phyloP scores from a whole-genome alignment of 2,113 vertebrate species.

The Lagopus muta region DNA sequence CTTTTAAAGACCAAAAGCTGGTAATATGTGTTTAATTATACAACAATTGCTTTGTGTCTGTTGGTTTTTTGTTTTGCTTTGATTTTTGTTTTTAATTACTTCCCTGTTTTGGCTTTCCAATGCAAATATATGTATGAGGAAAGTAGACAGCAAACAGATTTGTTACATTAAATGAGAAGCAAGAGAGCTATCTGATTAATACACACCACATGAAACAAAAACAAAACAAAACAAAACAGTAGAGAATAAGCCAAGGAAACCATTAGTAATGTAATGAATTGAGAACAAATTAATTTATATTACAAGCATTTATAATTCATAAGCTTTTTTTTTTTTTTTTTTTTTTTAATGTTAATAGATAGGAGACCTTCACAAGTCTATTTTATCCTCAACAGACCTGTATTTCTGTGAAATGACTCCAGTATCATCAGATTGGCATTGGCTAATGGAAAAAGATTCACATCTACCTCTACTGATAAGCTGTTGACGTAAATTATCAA shows the following conservation, averaged over 20 bases:
- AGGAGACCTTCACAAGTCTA: not conserved
- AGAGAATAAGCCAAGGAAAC: not conserved
- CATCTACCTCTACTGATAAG: not conserved
- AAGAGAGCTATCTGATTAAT: not conserved
- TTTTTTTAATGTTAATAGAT: not conserved
- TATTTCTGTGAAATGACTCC: not conserved
- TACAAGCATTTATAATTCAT: not conserved
- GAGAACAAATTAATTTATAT: not conserved
- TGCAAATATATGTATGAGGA: not conserved
- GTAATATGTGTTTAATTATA: not conserved
- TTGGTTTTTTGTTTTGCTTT: not conserved
- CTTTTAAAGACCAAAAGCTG: not conserved
- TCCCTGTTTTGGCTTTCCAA: not conserved
- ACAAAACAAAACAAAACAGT: not conserved
- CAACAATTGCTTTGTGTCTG: not conserved
- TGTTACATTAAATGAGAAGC: not conserved
- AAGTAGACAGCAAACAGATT: not conserved
- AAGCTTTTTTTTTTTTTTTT: not conserved
- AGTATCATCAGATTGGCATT: not conserved
- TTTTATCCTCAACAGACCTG: not conserved
- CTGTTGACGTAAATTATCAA: not conserved
- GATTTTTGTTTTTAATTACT: not conserved
- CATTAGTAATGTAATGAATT: not conserved
- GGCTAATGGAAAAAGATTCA: rapidly evolving
- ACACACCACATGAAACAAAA: not conserved